Evolutionary conservation across 2,113 vertebrate genomes (phyloP).

Genomic region (Lontra canadensis): DNA sequence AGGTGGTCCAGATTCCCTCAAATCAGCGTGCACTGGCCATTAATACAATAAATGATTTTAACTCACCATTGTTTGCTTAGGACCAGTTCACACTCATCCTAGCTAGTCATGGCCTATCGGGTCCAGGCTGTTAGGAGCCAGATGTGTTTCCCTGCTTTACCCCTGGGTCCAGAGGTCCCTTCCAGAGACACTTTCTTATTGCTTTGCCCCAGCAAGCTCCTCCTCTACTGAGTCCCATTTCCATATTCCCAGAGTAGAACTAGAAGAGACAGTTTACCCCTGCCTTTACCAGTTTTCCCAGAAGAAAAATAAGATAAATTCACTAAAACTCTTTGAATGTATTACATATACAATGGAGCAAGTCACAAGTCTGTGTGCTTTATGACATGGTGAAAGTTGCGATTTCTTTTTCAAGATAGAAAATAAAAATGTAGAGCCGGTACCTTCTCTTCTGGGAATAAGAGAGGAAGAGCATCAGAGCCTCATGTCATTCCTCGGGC

Average conservation of each 20-base stretch:
- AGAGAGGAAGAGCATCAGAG: fast-evolving
- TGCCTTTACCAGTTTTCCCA: not conserved
- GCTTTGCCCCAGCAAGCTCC: not conserved
- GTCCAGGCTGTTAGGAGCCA: not conserved
- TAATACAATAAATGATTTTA: not conserved
- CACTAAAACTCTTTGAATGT: not conserved
- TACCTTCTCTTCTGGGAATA: not conserved
- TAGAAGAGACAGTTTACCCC: not conserved
- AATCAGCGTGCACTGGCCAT: not conserved
- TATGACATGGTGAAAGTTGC: not conserved
- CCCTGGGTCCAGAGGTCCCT: not conserved
- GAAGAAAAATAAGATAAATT: not conserved
- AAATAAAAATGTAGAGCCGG: not conserved
- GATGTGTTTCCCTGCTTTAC: not conserved
- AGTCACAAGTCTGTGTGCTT: not conserved
- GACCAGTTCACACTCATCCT: not conserved
- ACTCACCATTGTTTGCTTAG: not conserved
- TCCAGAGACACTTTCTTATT: not conserved
- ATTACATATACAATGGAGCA: not conserved
- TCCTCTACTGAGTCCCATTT: not conserved
- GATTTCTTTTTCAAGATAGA: not conserved
- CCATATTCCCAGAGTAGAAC: not conserved
- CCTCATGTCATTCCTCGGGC: not conserved
- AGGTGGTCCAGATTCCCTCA: not conserved
- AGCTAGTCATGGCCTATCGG: too few species aligned